These are phyloP conservation scores for Epinephelus awoara DNA, from an alignment of 2,797 vertebrate genomes.

Conservation along the genomic window DNA sequence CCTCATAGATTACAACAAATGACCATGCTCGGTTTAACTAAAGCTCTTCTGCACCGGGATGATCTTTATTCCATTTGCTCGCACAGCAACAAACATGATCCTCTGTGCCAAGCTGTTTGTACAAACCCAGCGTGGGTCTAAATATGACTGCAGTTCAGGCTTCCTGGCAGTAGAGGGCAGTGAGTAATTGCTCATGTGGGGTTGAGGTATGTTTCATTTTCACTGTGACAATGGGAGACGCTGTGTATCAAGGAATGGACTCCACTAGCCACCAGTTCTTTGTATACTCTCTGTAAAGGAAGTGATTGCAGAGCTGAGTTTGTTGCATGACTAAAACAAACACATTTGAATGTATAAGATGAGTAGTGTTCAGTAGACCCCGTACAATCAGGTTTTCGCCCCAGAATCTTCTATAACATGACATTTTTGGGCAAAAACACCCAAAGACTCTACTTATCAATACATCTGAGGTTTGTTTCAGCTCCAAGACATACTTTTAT, in stretches of 20 bases:
- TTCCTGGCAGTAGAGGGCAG: constrained; percentile 71
- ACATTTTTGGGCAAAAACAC: not conserved
- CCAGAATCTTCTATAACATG: not conserved
- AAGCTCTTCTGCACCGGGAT: constrained; percentile 52
- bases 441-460: not conserved
- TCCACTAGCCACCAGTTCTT: constrained; percentile 1
- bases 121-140: constrained; percentile 10
- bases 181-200: constrained; percentile 15
- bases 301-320: constrained; percentile 11
- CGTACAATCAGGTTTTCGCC: not conserved
- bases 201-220: not conserved
- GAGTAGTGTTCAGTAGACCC: not conserved
- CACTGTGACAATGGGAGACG: constrained; percentile 70
- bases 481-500: not conserved
- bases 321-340: constrained; percentile 26
- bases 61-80: constrained; percentile 62
- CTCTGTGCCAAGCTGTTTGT: constrained; percentile 38
- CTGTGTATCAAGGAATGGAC: constrained; percentile 73
- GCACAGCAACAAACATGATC: constrained; percentile 56
- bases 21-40: constrained; percentile 50
- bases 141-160: constrained; percentile 29
- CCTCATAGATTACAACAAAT: constrained; percentile 53
- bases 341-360: constrained; percentile 9
- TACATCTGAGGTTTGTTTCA: constrained; percentile 1
- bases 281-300: not conserved